Evolutionary conservation across 2,797 vertebrate species (phyloP), one percentile per base, ranked within the genome.

Genomic region (Myotis findleyi): DNA sequence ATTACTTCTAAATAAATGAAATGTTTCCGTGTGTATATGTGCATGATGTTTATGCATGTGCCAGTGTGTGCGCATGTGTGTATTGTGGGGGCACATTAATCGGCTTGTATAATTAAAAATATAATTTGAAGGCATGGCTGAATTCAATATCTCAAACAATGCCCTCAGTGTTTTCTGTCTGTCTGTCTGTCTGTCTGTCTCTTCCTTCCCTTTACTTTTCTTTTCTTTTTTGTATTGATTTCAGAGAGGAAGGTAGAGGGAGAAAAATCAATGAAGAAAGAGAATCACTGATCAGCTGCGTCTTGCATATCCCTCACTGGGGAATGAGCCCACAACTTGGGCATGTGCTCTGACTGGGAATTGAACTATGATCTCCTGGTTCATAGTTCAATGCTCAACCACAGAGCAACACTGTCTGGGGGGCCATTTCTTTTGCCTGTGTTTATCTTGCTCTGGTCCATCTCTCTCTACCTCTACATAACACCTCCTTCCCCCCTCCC

Each of bases 1-100:
- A 44, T 51, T 55, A 41, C 47, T 87, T 30, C 79, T n/a, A 64
- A 87, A 77, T 62, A 62, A 62, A 68, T 21, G n/a, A 64, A 89
- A 73, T 79, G 1, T 17, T 23, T 27, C 8, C 59, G 3, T n/a
- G 13, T 38, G 11, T 84, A 16, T 16, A 14, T 38, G 23, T 10
- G 6, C 1, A 1, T 47, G 5, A n/a, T 33, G 1, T n/a, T 0
- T 33, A 8, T 44, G 25, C 16, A 18, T 79, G 11, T 11, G 3
- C 16, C 9, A 21, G 38, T 21, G 12, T 38, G 55, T 64, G 27
- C n/a, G 1, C 44, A 2, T 1, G 7, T 77, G 17, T 49, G 49
- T 55, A 77, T 66, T 3, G 16, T 47, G 5, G 7, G 80, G n/a
- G 7, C 2, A 73, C 18, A 79, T 64, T 73, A 79, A 51, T 51